phyloP scores from a whole-genome alignment of 2,797 vertebrate species.

The Catharus ustulatus region DNA sequence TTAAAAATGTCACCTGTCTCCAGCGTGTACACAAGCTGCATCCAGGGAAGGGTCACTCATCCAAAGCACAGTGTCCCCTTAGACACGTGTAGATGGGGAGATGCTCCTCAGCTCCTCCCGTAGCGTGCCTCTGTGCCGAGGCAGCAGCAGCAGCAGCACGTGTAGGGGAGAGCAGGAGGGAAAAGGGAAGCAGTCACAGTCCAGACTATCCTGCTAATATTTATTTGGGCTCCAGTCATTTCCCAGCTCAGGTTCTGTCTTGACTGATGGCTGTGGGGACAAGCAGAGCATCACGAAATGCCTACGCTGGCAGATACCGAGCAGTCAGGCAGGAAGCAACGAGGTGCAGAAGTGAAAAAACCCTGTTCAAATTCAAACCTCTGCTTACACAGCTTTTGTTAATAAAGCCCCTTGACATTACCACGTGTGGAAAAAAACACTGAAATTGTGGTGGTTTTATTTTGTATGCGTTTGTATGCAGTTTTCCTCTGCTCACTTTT shows the following conservation, averaged over 20 bases:
- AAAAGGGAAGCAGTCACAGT: background rate
- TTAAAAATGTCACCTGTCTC: background rate
- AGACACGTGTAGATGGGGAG: background rate
- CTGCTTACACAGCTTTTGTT: background rate
- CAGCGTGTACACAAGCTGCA: background rate
- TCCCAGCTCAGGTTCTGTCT: background rate
- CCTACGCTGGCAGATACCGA: background rate
- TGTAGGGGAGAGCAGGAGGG: background rate
- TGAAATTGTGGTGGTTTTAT: background rate
- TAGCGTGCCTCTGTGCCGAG: background rate
- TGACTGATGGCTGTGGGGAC: slow-evolving; percentile 12
- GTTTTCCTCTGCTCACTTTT: background rate
- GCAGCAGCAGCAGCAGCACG: background rate
- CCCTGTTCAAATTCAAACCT: background rate
- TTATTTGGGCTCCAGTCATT: background rate
- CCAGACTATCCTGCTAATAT: background rate
- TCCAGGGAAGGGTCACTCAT: background rate
- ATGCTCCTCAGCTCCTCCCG: background rate
- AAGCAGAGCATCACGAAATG: slow-evolving; percentile 1
- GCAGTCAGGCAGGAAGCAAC: background rate
- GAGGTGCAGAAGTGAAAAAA: background rate
- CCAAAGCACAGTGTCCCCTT: background rate
- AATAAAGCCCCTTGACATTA: background rate
- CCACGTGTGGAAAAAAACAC: fast-evolving
- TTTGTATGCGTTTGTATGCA: background rate